A percentile compares a stretch with the other conserved stretches of the same genome.
Evolutionary conservation across 2,113 vertebrate species (phyloP).

Genomic region (Cettia cetti): DNA sequence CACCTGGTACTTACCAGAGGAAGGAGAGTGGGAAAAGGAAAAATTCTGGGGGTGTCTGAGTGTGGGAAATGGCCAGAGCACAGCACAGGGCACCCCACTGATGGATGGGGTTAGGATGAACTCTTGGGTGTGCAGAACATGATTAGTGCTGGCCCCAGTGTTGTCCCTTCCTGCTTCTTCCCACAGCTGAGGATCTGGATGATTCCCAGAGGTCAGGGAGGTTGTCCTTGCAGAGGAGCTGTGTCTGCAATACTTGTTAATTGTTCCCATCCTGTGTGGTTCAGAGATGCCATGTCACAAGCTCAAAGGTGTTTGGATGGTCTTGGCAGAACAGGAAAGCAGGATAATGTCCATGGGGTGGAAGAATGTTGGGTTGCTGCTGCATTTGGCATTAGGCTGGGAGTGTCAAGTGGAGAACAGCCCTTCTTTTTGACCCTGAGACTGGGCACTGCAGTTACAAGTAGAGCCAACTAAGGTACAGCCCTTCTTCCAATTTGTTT

Average conservation of each 20-base stretch:
- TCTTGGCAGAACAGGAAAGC: background rate
- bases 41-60: background rate
- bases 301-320: background rate
- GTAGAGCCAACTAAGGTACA: background rate
- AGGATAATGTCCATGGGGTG: background rate
- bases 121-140: background rate
- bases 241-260: rapidly evolving
- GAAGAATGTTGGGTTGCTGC: background rate
- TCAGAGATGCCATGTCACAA: background rate
- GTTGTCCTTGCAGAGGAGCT: background rate
- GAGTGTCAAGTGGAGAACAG: background rate
- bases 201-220: background rate
- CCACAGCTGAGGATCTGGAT: rapidly evolving
- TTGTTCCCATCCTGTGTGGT: no score
- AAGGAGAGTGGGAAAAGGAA: background rate
- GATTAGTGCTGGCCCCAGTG: rapidly evolving
- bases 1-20: background rate
- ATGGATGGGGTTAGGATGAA: background rate
- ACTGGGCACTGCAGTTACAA: background rate
- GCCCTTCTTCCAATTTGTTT: background rate
- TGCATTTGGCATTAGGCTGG: background rate
- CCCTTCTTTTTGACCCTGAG: background rate
- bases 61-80: background rate
- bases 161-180: background rate
- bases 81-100: rapidly evolving